Evolutionary conservation across 2,888 invertebrate species (phyloP).

Genomic region (Hypomecis punctinalis): DNA sequence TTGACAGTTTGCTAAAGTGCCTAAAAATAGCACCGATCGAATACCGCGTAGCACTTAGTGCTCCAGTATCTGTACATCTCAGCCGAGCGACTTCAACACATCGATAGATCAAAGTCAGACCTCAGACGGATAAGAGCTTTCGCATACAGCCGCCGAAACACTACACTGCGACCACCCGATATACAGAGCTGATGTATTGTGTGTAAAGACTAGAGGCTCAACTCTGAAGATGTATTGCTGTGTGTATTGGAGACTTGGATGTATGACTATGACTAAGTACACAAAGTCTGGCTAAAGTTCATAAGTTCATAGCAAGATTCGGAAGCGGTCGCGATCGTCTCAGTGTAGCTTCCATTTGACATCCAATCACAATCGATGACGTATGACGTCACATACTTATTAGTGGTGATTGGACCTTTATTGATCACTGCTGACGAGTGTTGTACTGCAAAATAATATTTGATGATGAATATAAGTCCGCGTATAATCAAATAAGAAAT

Average conservation of each 20-base stretch:
- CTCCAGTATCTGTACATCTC: neutral
- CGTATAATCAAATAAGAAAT: too few relatives aligned
- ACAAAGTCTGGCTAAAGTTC: too few relatives aligned
- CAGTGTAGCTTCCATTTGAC: too few relatives aligned
- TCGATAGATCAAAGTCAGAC: slow-evolving; percentile 35
- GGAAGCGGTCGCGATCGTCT: neutral
- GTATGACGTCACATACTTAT: too few relatives aligned
- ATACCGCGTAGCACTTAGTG: neutral
- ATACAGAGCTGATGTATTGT: slow-evolving; percentile 10
- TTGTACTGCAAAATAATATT: too few relatives aligned
- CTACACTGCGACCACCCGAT: slow-evolving; percentile 11
- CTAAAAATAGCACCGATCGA: neutral
- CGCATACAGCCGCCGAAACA: slow-evolving; percentile 19
- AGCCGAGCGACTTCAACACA: slow-evolving; percentile 3
- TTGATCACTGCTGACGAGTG: too few relatives aligned
- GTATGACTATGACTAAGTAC: neutral
- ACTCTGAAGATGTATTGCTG: slow-evolving; percentile 3
- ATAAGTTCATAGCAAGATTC: too few relatives aligned
- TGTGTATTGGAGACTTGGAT: slow-evolving; percentile 2
- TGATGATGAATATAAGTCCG: too few relatives aligned
- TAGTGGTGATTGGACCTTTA: too few relatives aligned
- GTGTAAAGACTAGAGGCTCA: neutral
- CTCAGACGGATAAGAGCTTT: slow-evolving; percentile 21
- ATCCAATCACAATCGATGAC: too few relatives aligned
- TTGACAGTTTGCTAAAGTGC: too few relatives aligned